Base-by-base conservation (phyloP, 2,888 invertebrate species). In the Tetragonula carbonaria region DNA sequence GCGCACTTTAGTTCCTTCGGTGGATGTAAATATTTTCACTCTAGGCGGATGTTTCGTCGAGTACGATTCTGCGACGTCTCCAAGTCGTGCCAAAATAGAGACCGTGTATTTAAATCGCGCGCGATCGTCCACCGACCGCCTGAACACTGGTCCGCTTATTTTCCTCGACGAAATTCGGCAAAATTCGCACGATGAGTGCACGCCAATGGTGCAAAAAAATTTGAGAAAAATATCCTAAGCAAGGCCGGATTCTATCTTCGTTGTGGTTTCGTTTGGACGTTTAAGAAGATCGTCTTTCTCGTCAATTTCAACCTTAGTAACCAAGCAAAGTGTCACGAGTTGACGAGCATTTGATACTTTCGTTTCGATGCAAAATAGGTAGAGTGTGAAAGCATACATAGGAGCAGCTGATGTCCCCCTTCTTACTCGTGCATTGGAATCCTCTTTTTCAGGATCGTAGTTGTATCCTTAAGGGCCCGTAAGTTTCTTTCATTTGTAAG, bases 381-480 rank as follows among this genome's bases (percentile, higher is more conserved):
- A 76, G 71, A 75, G 80, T 57, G 84, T 86, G 86, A 87, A 87
- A 87, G 86, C 84, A 86, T 88, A 78, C 72, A 86, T 82, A 78
- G 77, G 63, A 78, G 79, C 83, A 87, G 82, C 86, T 75, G 80
- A 81, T 86, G 86, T 63, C 73, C 87, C 80, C 84, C 78, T 86
- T 87, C 82, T 81, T 75, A 28, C 71, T 78, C 79, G 66, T 78
- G 45, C 23, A 38, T 75, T 45, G 59, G 33, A 66, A 68, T 76
- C 74, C 80, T 68, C 75, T 72, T 51, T 45, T 28, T 28, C 79
- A 78, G 79, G 68, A 70, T 80, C 71, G 81, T 80, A 72, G 14
- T 18, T 50, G 21, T 16, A 33, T 68, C 53, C 50, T 18, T n/a
- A 8, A 23, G 74, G 8, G 4, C 85, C 84, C 66, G 5, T 59